phyloP scores from a whole-genome alignment of 2,797 vertebrate genomes.

The Rhynchonycteris naso region DNA sequence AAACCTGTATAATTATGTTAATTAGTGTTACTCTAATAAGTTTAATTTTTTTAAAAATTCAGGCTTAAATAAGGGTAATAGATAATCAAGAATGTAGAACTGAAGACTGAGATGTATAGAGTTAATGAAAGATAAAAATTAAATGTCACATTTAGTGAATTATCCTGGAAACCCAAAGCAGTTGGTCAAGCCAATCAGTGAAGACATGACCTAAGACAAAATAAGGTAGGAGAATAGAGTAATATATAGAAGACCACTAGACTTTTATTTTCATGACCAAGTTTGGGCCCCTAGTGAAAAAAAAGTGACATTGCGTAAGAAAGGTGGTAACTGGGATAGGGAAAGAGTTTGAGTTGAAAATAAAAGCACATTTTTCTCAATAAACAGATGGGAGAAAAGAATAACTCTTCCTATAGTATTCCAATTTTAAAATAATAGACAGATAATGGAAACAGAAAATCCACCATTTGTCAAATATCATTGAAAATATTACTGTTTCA shows the following conservation, averaged over 20 bases:
- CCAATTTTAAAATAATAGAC: not conserved
- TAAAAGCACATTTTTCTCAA: not conserved
- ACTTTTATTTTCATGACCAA: not conserved
- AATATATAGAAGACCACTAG: not conserved
- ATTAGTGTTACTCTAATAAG: not conserved
- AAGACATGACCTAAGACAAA: not conserved
- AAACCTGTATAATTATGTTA: too few species aligned
- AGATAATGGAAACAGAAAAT: not conserved
- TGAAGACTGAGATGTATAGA: not conserved
- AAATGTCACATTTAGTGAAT: not conserved
- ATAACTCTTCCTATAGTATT: not conserved
- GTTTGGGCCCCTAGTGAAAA: not conserved
- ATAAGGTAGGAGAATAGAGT: not conserved
- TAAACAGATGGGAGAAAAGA: not conserved
- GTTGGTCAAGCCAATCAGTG: not conserved
- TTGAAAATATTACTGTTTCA: not conserved
- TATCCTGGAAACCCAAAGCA: constrained; percentile 1
- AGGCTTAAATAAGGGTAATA: not conserved
- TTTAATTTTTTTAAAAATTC: not conserved
- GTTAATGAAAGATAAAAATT: not conserved
- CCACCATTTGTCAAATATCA: not conserved
- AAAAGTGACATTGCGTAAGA: not conserved
- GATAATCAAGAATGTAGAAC: not conserved
- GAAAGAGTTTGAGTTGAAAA: not conserved
- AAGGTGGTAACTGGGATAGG: not conserved